Base-by-base conservation (phyloP, 1,140 invertebrate genomes). In the Melanaphis sacchari region DNA sequence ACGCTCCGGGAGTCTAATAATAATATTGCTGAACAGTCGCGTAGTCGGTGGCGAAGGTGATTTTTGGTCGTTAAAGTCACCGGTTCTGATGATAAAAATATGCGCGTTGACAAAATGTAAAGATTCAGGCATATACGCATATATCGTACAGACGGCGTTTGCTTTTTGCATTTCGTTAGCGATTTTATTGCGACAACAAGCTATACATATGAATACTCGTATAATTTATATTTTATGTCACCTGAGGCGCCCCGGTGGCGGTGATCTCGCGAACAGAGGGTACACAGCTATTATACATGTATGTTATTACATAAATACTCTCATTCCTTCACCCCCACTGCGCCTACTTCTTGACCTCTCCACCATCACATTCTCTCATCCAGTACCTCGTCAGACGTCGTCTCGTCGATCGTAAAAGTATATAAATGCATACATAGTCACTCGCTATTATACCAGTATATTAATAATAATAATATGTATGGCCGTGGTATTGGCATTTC, bases 171-270 rank as follows among this genome's bases (percentile, higher is more conserved):
- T 36, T 52, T 38, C n/a, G 84, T 46, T 59, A 41, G 43, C n/a
- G n/a, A 92, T 52, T 82, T 46, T 82, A 81, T 49, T 92, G 41
- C 66, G n/a, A 9, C 38, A 26, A 18, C 52, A 2, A 43, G 36
- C 52, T 26, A 49, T 15, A 49, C 36, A 49, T 49, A 49, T 46
- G 15, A 18, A 90, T n/a, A 41, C 84, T 85, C 84, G 41, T 85
- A 85, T 90, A 90, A 66, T 93, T 85, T 88, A 88, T 41, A 81
- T 43, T 93, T 85, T 52, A 85, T 84, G 81, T 93, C 91, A 93
- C 76, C 36, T 31, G 46, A 40, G 81, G 81, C 91, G 91, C 91
- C 81, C 91, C 46, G 11, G 76, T 66, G 91, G n/a, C 91, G 89
- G 52, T 41, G 15, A 59, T n/a, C 52, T 66, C 40, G 38, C 36